Evolutionary conservation across 2,797 vertebrate species (phyloP).

Genomic region (Miichthys miiuy): DNA sequence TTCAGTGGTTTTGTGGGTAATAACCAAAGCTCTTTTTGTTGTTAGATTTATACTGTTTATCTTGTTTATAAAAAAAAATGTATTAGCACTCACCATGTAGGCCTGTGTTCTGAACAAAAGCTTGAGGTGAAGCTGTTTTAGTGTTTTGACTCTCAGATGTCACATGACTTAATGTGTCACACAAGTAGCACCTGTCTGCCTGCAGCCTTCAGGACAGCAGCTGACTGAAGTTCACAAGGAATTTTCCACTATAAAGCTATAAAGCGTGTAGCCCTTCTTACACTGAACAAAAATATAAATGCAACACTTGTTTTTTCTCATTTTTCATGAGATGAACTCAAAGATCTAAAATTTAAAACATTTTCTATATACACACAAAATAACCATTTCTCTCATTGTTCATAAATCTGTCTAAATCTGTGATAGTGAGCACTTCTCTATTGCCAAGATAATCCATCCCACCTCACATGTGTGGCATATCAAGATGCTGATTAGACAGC

Average conservation of each 20-base stretch:
- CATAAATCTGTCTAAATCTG: no score
- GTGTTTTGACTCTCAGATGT: background rate
- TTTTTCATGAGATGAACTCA: no score
- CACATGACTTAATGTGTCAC: background rate
- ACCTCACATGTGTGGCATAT: no score
- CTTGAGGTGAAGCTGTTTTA: background rate
- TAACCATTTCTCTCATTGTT: no score
- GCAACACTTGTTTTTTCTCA: no score
- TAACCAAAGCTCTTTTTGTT: background rate
- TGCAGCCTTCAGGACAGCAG: background rate
- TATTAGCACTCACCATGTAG: background rate
- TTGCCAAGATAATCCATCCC: no score
- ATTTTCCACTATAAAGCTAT: background rate
- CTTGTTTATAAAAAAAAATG: background rate
- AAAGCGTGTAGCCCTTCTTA: no score
- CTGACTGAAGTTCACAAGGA: background rate
- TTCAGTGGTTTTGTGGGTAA: background rate
- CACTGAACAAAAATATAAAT: no score
- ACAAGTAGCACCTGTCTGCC: background rate
- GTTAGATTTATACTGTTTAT: background rate
- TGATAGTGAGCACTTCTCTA: no score
- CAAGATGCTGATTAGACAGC: no score
- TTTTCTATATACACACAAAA: no score
- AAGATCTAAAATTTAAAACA: no score
- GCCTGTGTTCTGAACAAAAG: background rate